Evolutionary conservation across 1,140 invertebrate genomes (phyloP).

Genomic region (Cyclina sinensis): DNA sequence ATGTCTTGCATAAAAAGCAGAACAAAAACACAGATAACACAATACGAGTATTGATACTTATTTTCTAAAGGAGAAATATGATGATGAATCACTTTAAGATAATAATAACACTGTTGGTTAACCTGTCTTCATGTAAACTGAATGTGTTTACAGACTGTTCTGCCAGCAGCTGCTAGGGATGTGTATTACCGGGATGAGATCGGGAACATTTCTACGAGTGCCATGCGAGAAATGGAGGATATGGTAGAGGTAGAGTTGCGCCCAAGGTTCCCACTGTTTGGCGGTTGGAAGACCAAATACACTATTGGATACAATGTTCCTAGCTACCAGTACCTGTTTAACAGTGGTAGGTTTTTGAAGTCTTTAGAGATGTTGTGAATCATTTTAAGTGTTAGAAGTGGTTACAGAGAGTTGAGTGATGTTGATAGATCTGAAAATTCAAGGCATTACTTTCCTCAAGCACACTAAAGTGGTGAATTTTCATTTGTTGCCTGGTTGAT

Average conservation of each 20-base stretch:
- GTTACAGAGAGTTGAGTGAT: too few species aligned
- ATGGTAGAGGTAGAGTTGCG: constrained; percentile 97
- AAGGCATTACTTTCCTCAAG: too few species aligned
- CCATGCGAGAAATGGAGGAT: constrained; percentile 94
- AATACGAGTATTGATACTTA: too few species aligned
- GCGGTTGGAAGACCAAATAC: constrained; percentile 99
- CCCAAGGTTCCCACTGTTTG: constrained; percentile 98
- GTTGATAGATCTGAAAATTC: too few species aligned
- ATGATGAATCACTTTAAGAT: too few species aligned
- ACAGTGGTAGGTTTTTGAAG: constrained; percentile 89
- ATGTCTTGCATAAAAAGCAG: too few species aligned
- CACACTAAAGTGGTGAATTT: too few species aligned
- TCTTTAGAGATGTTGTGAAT: neutral
- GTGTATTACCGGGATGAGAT: constrained; percentile 99
- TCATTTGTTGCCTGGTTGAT: too few species aligned
- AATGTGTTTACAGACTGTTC: constrained; percentile 91
- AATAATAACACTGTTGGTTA: too few species aligned
- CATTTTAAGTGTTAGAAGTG: neutral
- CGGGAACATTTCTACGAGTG: constrained; percentile 99
- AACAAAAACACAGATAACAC: too few species aligned
- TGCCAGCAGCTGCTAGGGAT: constrained; percentile 96
- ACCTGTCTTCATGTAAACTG: too few species aligned
- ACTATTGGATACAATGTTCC: constrained; percentile 99
- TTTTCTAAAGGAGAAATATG: too few species aligned
- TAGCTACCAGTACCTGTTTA: constrained; percentile 97